These are phyloP conservation scores for Nemurella pictetii DNA, from an alignment of 2,888 invertebrate species.

Conservation along the genomic window DNA sequence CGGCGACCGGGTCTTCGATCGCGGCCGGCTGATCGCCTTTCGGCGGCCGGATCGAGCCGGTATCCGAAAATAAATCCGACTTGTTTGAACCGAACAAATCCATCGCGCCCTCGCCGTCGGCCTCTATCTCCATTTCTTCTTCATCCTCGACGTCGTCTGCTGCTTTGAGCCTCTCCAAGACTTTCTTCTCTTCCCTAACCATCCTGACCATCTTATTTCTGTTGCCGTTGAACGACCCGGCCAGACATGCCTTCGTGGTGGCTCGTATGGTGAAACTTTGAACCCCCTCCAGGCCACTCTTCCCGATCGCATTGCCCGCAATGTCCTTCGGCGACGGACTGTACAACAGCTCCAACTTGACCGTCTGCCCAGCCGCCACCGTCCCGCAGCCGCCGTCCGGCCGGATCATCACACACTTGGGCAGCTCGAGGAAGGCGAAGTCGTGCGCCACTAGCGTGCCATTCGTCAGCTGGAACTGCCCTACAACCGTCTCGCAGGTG, in stretches of 20 bases:
- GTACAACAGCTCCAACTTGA: conserved; percentile 1
- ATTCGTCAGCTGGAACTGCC: conserved; percentile 11
- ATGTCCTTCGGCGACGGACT: conserved; percentile 1
- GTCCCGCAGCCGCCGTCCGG: conserved; percentile 23
- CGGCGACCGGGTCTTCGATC: not conserved
- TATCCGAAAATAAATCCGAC: not conserved
- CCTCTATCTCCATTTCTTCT: not conserved
- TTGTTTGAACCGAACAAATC: not conserved
- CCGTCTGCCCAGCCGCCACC: not conserved
- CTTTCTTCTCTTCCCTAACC: not conserved
- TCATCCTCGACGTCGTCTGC: not conserved
- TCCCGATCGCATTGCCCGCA: not conserved
- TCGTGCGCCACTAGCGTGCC: not conserved
- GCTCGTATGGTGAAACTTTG: not conserved
- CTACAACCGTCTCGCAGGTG: conserved; percentile 16
- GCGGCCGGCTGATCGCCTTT: not conserved
- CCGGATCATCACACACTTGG: conserved; percentile 1
- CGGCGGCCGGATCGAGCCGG: not conserved
- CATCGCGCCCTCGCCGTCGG: not conserved
- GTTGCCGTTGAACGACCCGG: not conserved
- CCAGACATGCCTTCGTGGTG: conserved; percentile 6
- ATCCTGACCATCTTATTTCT: not conserved
- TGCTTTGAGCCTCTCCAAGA: not conserved
- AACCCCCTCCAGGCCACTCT: not conserved
- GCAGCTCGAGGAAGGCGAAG: not conserved